A percentile compares a stretch with the other conserved stretches of the same genome.
These are phyloP conservation scores for Syngnathus rostellatus DNA, from an alignment of 2,797 vertebrate species.

Conservation along the genomic window DNA sequence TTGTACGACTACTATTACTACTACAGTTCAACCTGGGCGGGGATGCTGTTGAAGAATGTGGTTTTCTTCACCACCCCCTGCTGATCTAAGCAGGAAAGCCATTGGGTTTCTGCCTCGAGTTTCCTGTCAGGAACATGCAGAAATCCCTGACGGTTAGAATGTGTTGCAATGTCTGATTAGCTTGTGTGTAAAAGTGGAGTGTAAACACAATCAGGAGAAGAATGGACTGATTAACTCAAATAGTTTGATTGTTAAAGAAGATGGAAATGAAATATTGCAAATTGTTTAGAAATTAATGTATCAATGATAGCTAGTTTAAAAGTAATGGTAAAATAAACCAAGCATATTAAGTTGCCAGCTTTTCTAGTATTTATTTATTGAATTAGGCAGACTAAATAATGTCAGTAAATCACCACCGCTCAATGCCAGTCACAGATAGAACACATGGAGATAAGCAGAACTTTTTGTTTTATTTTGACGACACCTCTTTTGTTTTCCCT, in stretches of 20 bases:
- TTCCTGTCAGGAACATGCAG: constrained; percentile 66
- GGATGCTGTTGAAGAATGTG: constrained; percentile 34
- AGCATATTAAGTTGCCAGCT: too few relatives aligned
- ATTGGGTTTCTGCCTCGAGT: constrained; percentile 57
- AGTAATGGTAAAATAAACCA: too few relatives aligned
- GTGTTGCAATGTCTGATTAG: neutral
- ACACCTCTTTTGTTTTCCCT: constrained; percentile 59
- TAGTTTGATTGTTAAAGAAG: neutral
- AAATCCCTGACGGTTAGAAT: constrained; percentile 42
- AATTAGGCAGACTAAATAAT: too few relatives aligned
- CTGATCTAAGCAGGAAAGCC: constrained; percentile 72
- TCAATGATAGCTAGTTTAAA: too few relatives aligned
- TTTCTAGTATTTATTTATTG: too few relatives aligned
- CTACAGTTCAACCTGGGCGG: constrained; percentile 33
- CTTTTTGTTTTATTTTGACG: constrained; percentile 41
- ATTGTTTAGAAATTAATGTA: too few relatives aligned
- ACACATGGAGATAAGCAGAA: neutral
- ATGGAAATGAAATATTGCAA: too few relatives aligned
- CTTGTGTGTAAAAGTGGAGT: neutral
- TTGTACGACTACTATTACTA: neutral
- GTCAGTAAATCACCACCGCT: neutral
- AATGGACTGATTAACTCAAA: neutral
- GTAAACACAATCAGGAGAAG: neutral
- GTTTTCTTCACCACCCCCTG: constrained; percentile 47
- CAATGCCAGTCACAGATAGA: neutral